phyloP scores from a whole-genome alignment of 1,140 invertebrate species.

The Tetramorium alpestre region DNA sequence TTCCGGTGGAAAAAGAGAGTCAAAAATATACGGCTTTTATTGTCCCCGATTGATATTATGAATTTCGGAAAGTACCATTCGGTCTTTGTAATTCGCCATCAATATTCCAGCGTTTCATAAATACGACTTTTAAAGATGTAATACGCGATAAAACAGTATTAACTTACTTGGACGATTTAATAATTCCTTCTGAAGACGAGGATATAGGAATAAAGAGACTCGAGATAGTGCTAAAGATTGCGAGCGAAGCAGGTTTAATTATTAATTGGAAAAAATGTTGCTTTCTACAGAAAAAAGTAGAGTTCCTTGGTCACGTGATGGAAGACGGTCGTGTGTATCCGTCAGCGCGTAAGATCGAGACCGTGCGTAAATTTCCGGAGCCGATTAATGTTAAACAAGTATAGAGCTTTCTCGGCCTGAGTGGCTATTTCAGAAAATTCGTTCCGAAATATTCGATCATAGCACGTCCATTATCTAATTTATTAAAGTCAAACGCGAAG shows the following conservation, averaged over 20 bases:
- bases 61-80: background rate
- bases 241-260: background rate
- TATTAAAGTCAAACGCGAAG: too few relatives aligned
- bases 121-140: background rate
- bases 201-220: background rate
- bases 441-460: too few relatives aligned
- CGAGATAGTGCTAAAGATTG: background rate
- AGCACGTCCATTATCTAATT: too few relatives aligned
- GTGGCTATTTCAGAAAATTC: too few relatives aligned
- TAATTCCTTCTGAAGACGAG: background rate
- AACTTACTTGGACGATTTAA: background rate
- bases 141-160: background rate
- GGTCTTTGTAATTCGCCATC: background rate
- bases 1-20: background rate
- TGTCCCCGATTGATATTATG: constrained; percentile 6
- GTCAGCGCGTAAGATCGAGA: too few relatives aligned
- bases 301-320: background rate
- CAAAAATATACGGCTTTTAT: constrained; percentile 20
- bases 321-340: background rate
- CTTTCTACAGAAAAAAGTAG: background rate
- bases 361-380: too few relatives aligned
- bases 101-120: background rate
- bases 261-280: constrained; percentile 8
- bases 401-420: too few relatives aligned
- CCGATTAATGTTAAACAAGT: too few relatives aligned